Evolutionary conservation across 1,140 invertebrate species (phyloP).

Genomic region (Euglossa dilemma): DNA sequence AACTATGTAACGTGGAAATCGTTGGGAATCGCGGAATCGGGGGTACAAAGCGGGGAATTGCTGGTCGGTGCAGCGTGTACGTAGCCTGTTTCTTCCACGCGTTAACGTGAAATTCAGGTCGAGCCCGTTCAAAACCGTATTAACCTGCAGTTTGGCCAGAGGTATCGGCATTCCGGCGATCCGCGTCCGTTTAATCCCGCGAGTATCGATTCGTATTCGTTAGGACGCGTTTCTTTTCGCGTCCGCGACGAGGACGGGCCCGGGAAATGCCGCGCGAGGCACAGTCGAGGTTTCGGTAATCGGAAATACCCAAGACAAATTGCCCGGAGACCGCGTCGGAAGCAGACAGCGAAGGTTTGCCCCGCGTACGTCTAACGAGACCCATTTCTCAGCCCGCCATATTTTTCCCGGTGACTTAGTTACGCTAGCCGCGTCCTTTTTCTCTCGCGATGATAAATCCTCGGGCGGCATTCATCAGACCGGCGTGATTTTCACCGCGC

Average conservation of each 20-base stretch:
- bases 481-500: slow-evolving; percentile 13
- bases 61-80: background rate
- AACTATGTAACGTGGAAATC: background rate
- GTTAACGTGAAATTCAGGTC: slow-evolving; percentile 6
- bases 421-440: background rate
- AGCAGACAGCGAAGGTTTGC: slow-evolving; percentile 24
- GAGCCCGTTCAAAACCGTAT: background rate
- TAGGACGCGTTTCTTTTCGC: background rate
- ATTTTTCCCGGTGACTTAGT: background rate
- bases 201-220: slow-evolving; percentile 21
- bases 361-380: slow-evolving; percentile 19
- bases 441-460: background rate
- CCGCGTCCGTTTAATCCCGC: background rate
- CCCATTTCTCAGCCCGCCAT: slow-evolving; percentile 6
- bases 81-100: background rate
- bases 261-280: background rate
- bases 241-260: background rate
- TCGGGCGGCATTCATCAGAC: too few species aligned
- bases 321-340: slow-evolving; percentile 3
- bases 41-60: background rate
- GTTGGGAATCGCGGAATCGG: background rate
- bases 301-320: slow-evolving; percentile 51
- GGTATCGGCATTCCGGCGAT: background rate
- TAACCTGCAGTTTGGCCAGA: background rate
- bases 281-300: background rate